A percentile compares a stretch with the other conserved stretches of the same genome.
Evolutionary conservation across 2,888 invertebrate genomes (phyloP).

Genomic region (Idaea aversata): DNA sequence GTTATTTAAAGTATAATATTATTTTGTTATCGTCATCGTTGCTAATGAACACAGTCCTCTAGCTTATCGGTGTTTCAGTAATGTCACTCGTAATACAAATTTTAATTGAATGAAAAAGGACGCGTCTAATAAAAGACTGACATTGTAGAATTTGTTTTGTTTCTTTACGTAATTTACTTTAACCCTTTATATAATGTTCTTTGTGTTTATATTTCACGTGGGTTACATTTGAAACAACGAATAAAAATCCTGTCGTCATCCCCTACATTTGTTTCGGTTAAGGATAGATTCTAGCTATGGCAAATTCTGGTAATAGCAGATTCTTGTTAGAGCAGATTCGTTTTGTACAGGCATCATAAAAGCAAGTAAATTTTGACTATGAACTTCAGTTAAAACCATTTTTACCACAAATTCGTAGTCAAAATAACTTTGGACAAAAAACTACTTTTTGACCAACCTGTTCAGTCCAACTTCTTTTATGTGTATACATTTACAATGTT

Average conservation of each 20-base stretch:
- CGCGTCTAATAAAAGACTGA: constrained; percentile 13
- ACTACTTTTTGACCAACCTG: no score
- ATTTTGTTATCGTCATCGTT: background rate
- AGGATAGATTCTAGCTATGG: background rate
- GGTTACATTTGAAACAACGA: constrained; percentile 11
- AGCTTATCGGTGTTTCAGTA: constrained; percentile 12
- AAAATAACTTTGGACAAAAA: no score
- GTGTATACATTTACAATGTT: no score
- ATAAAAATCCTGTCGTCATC: background rate
- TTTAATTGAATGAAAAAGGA: constrained; percentile 18
- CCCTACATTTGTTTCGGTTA: background rate
- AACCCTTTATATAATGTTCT: constrained; percentile 13
- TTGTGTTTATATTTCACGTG: constrained; percentile 15
- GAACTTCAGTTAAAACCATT: no score
- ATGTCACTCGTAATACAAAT: constrained; percentile 12
- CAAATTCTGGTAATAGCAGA: no score
- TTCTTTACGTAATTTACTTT: constrained; percentile 19
- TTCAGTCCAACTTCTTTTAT: no score
- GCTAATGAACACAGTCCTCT: constrained; percentile 2
- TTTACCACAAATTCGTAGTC: no score
- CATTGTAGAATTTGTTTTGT: constrained; percentile 14
- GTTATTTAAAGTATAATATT: background rate
- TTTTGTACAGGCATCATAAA: no score
- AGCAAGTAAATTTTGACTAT: no score
- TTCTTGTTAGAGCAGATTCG: no score